Evolutionary conservation across 2,888 invertebrate genomes (phyloP).

Genomic region (Tuberolachnus salignus): DNA sequence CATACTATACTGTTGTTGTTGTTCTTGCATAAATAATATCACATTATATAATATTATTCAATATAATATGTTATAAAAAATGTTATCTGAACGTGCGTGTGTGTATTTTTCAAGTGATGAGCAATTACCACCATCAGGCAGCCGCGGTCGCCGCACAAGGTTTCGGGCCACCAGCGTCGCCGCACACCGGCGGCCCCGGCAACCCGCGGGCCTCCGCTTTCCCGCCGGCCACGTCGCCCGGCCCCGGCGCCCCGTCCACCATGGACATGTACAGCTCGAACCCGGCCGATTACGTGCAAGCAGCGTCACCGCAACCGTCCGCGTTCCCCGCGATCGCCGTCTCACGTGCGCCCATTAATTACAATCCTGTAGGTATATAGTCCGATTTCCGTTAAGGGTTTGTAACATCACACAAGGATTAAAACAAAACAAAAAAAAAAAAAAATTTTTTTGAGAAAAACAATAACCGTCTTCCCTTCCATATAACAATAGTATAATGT

Average conservation of each 20-base stretch:
- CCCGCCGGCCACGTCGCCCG: conserved; percentile 77
- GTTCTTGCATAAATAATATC: not conserved
- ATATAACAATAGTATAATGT: no score
- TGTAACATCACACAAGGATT: conserved; percentile 24
- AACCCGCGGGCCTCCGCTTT: conserved; percentile 74
- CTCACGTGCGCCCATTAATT: conserved; percentile 90
- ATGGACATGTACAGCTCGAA: conserved; percentile 94
- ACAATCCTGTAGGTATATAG: conserved; percentile 80
- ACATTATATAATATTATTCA: conserved; percentile 21
- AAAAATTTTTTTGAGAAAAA: no score
- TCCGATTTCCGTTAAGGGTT: conserved; percentile 53
- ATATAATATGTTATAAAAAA: conserved; percentile 12
- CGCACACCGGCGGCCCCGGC: conserved; percentile 71
- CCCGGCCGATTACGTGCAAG: conserved; percentile 88
- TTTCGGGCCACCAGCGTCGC: conserved; percentile 82
- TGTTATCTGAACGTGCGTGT: conserved; percentile 34
- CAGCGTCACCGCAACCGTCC: conserved; percentile 93
- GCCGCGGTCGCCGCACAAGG: conserved; percentile 73
- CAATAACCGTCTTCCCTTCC: no score
- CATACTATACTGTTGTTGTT: not conserved
- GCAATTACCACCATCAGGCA: conserved; percentile 77
- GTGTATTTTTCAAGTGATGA: conserved; percentile 78
- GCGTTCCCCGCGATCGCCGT: conserved; percentile 90
- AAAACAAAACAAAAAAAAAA: no score
- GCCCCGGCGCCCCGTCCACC: conserved; percentile 80